Evolutionary conservation across 2,797 vertebrate species (phyloP), one percentile per base, ranked within the genome.

Genomic region (Dendrocincla fuliginosa): DNA sequence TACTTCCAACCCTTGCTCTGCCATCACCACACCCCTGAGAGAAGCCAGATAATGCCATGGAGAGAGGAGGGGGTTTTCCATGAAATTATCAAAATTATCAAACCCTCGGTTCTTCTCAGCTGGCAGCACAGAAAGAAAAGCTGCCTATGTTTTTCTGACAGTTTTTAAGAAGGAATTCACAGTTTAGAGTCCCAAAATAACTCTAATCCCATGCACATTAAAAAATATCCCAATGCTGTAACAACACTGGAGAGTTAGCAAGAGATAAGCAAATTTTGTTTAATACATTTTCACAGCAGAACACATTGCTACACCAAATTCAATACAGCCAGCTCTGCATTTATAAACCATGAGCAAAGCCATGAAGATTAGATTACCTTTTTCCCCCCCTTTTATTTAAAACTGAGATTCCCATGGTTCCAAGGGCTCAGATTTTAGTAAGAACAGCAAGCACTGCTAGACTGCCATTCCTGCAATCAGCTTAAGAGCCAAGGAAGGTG

Each of bases 181-280:
- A 93, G 88, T 90, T 91, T 88, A 71, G 42, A 33, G 37, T 90
- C 60, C 65, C 37, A 60, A 94, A 96, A 96, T 94, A 96, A 84
- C 85, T 93, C 87, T 37, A 84, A 71, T 86, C 49, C 55, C 53
- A 90, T 68, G 49, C 69, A 94, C 37, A 46, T 71, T 80, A 49
- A 67, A 86, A 88, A 90, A 70, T 27, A 42, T 8, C 50, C 63
- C 63, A 89, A 14, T 53, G 49, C 93, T 93, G 56, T 88, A 77
- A 93, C 76, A 91, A 86, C 83, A 91, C 3, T 17, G 30, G 47
- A 77, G 55, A 94, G 50, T 39, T 59, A 42, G 42, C 37, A 89
- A 57, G 61, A 92, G 63, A 88, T 41, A 87, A 92, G 35, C 63
- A 92, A 95, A 76, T 82, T 90, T 53, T 73, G 9, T 46, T 87